Evolutionary conservation across 2,797 vertebrate species (phyloP).

Genomic region (Gila robusta): DNA sequence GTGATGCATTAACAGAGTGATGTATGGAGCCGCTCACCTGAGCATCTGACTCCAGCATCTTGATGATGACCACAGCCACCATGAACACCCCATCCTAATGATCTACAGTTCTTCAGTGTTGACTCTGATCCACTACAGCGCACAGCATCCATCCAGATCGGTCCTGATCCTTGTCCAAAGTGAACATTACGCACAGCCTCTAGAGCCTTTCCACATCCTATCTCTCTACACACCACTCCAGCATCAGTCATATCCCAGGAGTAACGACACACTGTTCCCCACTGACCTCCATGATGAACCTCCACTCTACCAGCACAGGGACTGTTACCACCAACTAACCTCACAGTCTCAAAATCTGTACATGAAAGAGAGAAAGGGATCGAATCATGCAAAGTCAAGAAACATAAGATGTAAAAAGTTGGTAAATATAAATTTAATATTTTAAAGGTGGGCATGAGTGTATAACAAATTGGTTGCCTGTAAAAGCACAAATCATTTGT

Average conservation of each 20-base stretch:
- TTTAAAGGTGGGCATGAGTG: too few relatives aligned
- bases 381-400: not conserved
- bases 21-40: slow-evolving; percentile 30
- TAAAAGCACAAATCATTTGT: not conserved
- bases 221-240: too few relatives aligned
- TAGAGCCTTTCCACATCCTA: too few relatives aligned
- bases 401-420: slow-evolving; percentile 13
- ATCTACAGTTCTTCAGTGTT: not conserved
- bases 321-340: not conserved
- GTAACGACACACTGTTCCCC: slow-evolving; percentile 31
- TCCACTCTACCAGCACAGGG: not conserved
- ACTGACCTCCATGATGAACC: not conserved
- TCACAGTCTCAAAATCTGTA: not conserved
- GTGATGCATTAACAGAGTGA: too few relatives aligned
- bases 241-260: slow-evolving; percentile 52
- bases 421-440: not conserved
- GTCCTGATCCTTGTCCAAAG: too few relatives aligned
- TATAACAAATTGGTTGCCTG: not conserved
- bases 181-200: too few relatives aligned
- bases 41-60: slow-evolving; percentile 67
- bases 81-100: slow-evolving; percentile 65
- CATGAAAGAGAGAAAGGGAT: too few relatives aligned
- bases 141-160: too few relatives aligned
- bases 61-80: slow-evolving; percentile 68
- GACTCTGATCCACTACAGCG: too few relatives aligned